Conservation (phyloP, 2,888 invertebrate genomes). For the Oscheius onirici region DNA sequence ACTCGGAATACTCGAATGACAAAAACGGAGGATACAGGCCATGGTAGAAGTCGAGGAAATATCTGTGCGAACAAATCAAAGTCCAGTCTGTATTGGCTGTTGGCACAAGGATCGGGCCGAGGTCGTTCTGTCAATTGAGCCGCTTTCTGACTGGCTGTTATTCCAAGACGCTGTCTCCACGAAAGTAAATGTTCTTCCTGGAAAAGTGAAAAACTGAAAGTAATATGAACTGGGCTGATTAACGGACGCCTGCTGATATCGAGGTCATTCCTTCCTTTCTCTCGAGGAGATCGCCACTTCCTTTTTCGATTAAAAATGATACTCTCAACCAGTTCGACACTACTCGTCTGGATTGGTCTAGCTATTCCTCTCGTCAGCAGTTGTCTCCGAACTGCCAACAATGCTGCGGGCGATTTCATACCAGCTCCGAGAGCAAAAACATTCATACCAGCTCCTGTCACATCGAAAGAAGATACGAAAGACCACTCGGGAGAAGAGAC, state of each 20-base stretch:
- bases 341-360: constrained; percentile 1
- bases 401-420: constrained; percentile 10
- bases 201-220: not conserved
- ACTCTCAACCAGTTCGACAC: not conserved
- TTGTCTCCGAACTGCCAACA: constrained; percentile 17
- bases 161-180: constrained; percentile 61
- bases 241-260: not conserved
- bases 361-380: constrained; percentile 16
- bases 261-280: constrained; percentile 1
- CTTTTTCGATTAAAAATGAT: not conserved
- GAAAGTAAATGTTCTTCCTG: constrained; percentile 81
- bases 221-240: not conserved
- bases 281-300: no score
- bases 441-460: not conserved
- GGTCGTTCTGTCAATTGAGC: constrained; percentile 56
- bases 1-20: constrained; percentile 90
- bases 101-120: constrained; percentile 62
- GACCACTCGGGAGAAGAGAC: no score
- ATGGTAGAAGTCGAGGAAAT: constrained; percentile 87
- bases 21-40: constrained; percentile 85
- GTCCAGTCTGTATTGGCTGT: constrained; percentile 80
- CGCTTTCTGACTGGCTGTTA: constrained; percentile 44
- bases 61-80: constrained; percentile 88
- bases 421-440: constrained; percentile 5
- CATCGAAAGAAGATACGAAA: not conserved